Evolutionary conservation across 2,113 vertebrate genomes (phyloP).

Genomic region (Ctenomys sociabilis): DNA sequence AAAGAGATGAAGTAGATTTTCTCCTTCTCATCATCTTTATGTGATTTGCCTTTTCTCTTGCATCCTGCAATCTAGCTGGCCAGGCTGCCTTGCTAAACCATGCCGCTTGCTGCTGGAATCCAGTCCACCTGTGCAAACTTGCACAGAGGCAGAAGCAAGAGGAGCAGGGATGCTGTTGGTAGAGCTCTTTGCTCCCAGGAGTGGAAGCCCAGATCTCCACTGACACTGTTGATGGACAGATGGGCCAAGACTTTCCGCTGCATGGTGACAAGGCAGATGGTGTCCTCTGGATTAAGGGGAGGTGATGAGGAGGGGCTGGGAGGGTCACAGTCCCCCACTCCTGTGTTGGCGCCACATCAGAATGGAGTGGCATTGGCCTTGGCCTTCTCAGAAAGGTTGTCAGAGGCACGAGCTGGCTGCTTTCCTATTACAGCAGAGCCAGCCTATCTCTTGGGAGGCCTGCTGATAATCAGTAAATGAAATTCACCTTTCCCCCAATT

Average conservation of each 20-base stretch:
- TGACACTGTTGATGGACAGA: accelerated
- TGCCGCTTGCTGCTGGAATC: not conserved
- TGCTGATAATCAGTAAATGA: constrained; percentile 67
- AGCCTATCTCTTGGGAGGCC: not conserved
- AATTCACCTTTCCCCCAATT: constrained; percentile 47
- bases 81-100: not conserved
- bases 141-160: accelerated
- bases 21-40: accelerated
- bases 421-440: not conserved
- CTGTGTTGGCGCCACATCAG: not conserved
- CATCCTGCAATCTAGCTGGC: not conserved
- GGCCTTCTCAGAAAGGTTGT: not conserved
- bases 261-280: not conserved
- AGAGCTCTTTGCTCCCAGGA: accelerated
- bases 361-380: not conserved
- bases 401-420: accelerated
- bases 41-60: not conserved
- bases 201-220: not conserved
- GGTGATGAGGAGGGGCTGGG: no score
- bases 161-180: accelerated
- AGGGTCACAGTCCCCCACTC: accelerated
- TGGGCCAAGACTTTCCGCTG: not conserved
- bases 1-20: accelerated
- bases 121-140: not conserved
- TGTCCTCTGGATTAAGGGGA: not conserved